Evolutionary conservation across 1,140 invertebrate species (phyloP), one percentile per base, ranked within the genome.

Genomic region (Myzus persicae): DNA sequence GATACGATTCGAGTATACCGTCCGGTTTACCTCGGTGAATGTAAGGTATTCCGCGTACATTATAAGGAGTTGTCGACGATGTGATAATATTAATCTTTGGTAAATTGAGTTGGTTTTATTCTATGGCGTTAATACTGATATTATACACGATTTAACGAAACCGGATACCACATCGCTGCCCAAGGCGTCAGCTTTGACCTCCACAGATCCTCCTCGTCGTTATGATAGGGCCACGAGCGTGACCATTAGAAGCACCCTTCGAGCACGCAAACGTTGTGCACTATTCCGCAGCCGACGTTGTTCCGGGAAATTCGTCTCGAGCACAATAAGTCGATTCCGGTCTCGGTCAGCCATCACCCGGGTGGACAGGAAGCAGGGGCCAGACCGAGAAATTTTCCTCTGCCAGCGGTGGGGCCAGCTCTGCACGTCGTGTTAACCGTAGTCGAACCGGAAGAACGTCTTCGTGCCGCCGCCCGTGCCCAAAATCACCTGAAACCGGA

Each of bases 221-320:
- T 51, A 46, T 8, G 54, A 67, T n/a, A 67, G 26, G 14, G 31
- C n/a, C 31, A 6, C 59, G 31, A n/a, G n/a, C 11, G 59, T n/a
- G 59, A 38, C 48, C 40, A 51, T 51, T 42, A 87, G 20, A 87
- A 87, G 36, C 48, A 90, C 36, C 88, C 88, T 38, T 54, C 88
- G 36, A 90, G 48, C n/a, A 54, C 48, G 20, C 88, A n/a, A 7
- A 94, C 46, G 31, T 95, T 95, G 94, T 96, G 96, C 26, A 95
- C 95, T 48, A 95, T 95, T 8, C 96, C 96, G 94, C 96, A 96
- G 26, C 96, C 96, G 31, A 96, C 96, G 22, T 95, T 96, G 91
- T 96, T 96, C 96, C 0, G 95, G 96, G 94, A 97, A 96, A 94
- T 97, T 97, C 89, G 96, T 96, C 94, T 97, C 96, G 76, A 97